These are phyloP conservation scores for Drosophila rubida DNA, from an alignment of 2,888 invertebrate species.

Conservation along the genomic window DNA sequence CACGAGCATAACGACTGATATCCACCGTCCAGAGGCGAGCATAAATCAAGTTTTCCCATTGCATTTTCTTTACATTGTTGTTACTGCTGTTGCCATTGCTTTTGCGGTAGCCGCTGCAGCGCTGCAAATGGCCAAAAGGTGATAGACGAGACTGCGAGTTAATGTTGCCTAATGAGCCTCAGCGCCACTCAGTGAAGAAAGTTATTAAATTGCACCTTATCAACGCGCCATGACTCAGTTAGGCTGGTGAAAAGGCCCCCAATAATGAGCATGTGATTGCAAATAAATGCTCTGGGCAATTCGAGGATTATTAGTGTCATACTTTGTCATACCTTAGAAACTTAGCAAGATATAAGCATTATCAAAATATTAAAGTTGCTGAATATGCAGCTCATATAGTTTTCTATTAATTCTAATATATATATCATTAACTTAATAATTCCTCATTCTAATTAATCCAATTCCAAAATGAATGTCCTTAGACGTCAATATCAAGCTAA, in stretches of 20 bases:
- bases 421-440: not conserved
- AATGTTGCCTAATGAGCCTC: constrained; percentile 39
- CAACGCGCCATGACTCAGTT: not conserved
- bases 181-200: constrained; percentile 16
- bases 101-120: constrained; percentile 6
- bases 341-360: no score
- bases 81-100: constrained; percentile 8
- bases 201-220: constrained; percentile 15
- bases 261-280: not conserved
- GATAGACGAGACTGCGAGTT: constrained; percentile 13
- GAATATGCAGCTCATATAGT: not conserved
- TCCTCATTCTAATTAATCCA: not conserved
- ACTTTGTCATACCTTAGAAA: no score
- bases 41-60: constrained; percentile 64
- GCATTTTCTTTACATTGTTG: constrained; percentile 29
- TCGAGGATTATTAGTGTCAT: not conserved
- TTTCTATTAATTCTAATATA: not conserved
- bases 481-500: no score
- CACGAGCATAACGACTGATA: not conserved
- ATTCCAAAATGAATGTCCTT: no score
- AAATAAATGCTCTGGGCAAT: not conserved
- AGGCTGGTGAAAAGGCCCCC: not conserved
- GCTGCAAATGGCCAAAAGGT: constrained; percentile 23
- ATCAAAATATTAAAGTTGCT: no score
- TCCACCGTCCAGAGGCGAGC: not conserved